Percentiles rank a stretch among this genome's conserved stretches.
phyloP scores from a whole-genome alignment of 2,888 invertebrate genomes.

The Hydrotaea cyrtoneurina region DNA sequence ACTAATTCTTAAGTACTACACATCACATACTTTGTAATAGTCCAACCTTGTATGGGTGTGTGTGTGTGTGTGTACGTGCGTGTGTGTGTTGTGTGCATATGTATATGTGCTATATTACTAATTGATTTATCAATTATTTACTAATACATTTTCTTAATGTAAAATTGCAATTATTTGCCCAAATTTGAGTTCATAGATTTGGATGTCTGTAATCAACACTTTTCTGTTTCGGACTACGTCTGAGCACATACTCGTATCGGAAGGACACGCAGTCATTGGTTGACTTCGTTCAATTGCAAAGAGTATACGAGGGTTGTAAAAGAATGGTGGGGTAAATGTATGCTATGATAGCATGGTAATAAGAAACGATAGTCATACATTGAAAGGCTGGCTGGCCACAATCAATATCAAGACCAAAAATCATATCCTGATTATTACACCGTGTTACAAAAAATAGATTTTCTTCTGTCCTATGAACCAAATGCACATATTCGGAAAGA shows the following conservation, averaged over 20 bases:
- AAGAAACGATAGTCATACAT: too few species aligned
- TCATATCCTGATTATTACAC: too few species aligned
- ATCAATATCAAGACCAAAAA: too few species aligned
- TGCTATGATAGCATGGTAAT: too few species aligned
- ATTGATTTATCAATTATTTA: constrained; percentile 39
- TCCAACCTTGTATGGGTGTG: not conserved
- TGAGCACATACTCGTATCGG: not conserved
- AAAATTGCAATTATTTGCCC: constrained; percentile 37
- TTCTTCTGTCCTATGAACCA: too few species aligned
- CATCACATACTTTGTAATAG: not conserved
- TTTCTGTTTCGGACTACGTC: not conserved
- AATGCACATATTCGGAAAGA: too few species aligned
- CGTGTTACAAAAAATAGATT: too few species aligned
- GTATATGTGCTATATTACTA: not conserved
- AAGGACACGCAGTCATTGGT: not conserved
- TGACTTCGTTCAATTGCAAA: not conserved
- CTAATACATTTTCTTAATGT: constrained; percentile 34
- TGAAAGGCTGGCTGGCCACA: too few species aligned
- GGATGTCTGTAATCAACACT: constrained; percentile 29
- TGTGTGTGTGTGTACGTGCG: not conserved
- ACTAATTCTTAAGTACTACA: not conserved
- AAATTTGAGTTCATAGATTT: not conserved
- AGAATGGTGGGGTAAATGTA: too few species aligned
- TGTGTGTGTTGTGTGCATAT: constrained; percentile 15
- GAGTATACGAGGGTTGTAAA: not conserved